Conservation (phyloP, 2,113 vertebrate genomes). For the Gymnarchus niloticus region DNA sequence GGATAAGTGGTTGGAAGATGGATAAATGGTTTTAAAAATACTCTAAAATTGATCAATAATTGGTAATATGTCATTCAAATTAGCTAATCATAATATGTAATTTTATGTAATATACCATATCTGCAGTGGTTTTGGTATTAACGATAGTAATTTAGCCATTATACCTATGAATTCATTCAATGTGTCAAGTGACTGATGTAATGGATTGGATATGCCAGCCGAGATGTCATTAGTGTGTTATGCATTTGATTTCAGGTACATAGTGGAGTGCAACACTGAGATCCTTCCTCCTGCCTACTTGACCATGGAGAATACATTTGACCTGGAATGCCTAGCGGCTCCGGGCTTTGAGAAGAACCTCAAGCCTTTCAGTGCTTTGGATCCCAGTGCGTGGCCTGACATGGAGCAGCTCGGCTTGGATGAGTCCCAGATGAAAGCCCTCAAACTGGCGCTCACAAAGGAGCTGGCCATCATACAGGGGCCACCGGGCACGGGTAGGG, state of each 20-base stretch:
- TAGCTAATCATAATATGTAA: no score
- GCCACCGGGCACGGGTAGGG: constrained; percentile 88
- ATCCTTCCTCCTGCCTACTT: constrained; percentile 73
- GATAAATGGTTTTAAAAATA: no score
- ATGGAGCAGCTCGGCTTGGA: constrained; percentile 75
- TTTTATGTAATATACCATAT: no score
- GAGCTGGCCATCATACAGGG: constrained; percentile 91
- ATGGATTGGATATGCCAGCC: no score
- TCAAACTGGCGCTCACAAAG: constrained; percentile 84
- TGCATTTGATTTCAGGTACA: constrained; percentile 60
- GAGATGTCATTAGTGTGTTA: background rate
- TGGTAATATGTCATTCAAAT: no score
- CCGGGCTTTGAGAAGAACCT: constrained; percentile 24
- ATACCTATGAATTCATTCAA: no score
- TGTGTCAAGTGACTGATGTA: no score
- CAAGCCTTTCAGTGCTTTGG: constrained; percentile 56
- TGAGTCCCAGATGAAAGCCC: constrained; percentile 79
- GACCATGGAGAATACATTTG: constrained; percentile 47
- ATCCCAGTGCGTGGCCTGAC: constrained; percentile 68
- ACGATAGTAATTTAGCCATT: no score
- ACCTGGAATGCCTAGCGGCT: constrained; percentile 58
- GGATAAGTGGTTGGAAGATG: no score
- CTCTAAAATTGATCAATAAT: no score
- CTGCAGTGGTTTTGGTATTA: no score
- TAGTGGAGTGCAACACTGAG: constrained; percentile 72